phyloP scores from a whole-genome alignment of 2,797 vertebrate species.

The Phoxinus dragarum region DNA sequence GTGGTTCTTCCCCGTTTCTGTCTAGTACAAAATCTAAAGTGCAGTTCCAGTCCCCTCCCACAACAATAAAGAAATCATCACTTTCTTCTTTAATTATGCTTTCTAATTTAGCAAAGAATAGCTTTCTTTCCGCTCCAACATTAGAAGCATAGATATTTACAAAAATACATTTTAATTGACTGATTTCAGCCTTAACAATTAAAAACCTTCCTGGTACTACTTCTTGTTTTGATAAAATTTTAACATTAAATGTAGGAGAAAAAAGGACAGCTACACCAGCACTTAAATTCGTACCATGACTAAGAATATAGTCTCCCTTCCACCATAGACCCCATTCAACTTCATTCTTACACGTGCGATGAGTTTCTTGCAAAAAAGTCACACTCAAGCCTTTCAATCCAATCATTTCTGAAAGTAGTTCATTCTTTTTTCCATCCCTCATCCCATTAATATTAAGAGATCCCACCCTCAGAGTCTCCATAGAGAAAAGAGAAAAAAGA shows the following conservation, averaged over 20 bases:
- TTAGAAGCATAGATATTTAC: no score
- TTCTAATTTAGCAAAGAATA: background rate
- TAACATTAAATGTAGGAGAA: background rate
- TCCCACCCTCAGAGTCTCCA: no score
- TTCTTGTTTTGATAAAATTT: background rate
- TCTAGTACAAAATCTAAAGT: background rate
- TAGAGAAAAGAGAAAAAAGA: no score
- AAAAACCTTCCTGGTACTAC: background rate
- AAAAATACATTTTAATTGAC: no score
- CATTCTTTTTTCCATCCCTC: background rate
- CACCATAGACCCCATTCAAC: background rate
- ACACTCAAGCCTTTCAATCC: background rate
- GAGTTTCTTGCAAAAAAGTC: background rate
- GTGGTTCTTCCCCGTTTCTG: background rate
- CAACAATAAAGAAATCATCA: background rate
- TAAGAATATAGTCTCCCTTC: background rate
- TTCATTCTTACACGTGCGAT: background rate
- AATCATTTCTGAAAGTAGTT: background rate
- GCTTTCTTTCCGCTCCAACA: background rate
- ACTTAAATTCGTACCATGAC: slow-evolving; percentile 17
- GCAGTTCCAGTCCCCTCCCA: background rate
- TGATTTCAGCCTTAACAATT: background rate
- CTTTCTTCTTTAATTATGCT: background rate
- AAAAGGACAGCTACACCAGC: background rate
- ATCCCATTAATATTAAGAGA: background rate